Percentiles rank a stretch among this genome's conserved stretches.
These are phyloP conservation scores for Brachyptera risi DNA, from an alignment of 2,888 invertebrate species.

Conservation along the genomic window DNA sequence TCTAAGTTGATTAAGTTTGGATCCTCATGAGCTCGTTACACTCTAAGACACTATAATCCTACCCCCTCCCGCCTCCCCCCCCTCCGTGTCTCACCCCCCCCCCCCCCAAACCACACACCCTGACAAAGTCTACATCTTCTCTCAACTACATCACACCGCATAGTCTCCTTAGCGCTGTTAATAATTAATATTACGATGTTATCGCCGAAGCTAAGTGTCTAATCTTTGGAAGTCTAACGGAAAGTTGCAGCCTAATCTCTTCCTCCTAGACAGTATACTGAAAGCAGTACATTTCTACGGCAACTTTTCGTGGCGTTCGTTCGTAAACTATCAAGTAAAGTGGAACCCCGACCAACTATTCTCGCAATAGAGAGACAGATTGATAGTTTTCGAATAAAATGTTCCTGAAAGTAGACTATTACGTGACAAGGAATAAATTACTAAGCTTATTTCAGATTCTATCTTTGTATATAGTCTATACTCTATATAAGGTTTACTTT, in stretches of 20 bases:
- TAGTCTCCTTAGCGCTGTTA: not conserved
- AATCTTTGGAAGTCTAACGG: not conserved
- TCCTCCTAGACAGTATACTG: too few relatives aligned
- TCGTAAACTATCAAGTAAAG: not conserved
- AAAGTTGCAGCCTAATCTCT: constrained; percentile 4
- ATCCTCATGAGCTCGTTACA: constrained; percentile 1
- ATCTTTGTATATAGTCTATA: too few relatives aligned
- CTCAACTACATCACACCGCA: constrained; percentile 5
- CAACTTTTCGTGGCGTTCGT: not conserved
- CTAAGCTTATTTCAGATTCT: constrained; percentile 11
- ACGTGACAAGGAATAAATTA: constrained; percentile 8
- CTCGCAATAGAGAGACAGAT: not conserved
- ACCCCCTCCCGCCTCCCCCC: not conserved
- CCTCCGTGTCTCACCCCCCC: not conserved
- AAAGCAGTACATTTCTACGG: not conserved
- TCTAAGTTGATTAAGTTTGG: constrained; percentile 7
- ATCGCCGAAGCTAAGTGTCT: not conserved
- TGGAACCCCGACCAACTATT: not conserved
- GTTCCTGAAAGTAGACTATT: not conserved
- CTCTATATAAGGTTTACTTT: constrained; percentile 8
- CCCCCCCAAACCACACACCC: not conserved
- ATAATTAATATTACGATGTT: constrained; percentile 3
- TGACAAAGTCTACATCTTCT: too few relatives aligned
- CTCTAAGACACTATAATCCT: constrained; percentile 11
- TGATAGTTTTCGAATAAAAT: constrained; percentile 7